Evolutionary conservation across 2,888 invertebrate genomes (phyloP).

Genomic region (Sphinx pinastri): DNA sequence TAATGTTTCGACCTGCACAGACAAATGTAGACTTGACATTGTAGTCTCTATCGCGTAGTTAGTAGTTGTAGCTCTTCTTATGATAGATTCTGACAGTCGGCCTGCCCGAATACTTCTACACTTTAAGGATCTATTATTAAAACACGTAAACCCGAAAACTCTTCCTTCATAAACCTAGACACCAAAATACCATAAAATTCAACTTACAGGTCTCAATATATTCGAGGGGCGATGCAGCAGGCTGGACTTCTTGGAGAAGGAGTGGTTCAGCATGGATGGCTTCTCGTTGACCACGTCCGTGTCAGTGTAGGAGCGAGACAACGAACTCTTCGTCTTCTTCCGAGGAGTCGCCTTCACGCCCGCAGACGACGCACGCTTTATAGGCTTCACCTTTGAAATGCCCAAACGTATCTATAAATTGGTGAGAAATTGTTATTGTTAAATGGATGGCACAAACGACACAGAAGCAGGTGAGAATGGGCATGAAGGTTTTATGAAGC

Average conservation of each 20-base stretch:
- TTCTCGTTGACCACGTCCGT: constrained; percentile 76
- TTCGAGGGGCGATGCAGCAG: constrained; percentile 88
- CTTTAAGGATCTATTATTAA: too few species aligned
- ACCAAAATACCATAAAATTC: constrained; percentile 11
- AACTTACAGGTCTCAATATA: constrained; percentile 88
- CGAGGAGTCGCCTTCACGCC: constrained; percentile 68
- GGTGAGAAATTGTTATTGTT: constrained; percentile 44
- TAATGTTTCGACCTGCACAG: too few species aligned
- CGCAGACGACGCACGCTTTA: constrained; percentile 74
- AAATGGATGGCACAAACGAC: constrained; percentile 26
- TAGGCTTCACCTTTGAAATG: constrained; percentile 77
- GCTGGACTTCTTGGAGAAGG: constrained; percentile 81
- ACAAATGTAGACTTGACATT: too few species aligned
- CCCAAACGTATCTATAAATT: constrained; percentile 80
- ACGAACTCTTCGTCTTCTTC: constrained; percentile 75
- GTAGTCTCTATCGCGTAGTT: too few species aligned
- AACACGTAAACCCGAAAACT: neutral
- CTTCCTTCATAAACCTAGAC: neutral
- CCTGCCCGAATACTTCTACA: neutral
- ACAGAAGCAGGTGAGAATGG: neutral
- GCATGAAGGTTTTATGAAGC: too few species aligned
- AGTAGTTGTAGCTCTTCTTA: too few species aligned
- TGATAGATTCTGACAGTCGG: neutral
- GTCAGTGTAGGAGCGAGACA: constrained; percentile 72
- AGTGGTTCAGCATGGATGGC: constrained; percentile 84